phyloP scores from a whole-genome alignment of 2,113 vertebrate genomes.

The Suricata suricatta region DNA sequence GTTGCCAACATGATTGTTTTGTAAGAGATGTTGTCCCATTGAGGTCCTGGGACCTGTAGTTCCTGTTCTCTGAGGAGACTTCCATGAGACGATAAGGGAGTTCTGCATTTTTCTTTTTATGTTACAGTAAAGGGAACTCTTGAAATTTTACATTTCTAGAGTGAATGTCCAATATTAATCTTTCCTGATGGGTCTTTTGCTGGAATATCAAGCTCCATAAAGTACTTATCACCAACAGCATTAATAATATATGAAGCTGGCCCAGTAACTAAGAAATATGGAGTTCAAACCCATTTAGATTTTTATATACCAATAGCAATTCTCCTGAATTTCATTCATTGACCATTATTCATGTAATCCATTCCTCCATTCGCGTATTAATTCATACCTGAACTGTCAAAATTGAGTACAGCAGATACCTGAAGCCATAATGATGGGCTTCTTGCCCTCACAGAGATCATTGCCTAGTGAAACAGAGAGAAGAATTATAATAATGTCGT shows the following conservation, averaged over 20 bases:
- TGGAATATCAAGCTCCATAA: not conserved
- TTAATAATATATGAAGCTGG: not conserved
- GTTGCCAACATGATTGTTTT: not conserved
- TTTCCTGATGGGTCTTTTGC: not conserved
- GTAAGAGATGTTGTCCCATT: not conserved
- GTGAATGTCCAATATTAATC: not conserved
- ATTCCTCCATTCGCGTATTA: not conserved
- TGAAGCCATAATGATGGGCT: not conserved
- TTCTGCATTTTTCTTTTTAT: not conserved
- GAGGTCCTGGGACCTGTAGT: not conserved
- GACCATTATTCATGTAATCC: not conserved
- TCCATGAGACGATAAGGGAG: not conserved
- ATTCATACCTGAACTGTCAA: not conserved
- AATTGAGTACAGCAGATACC: not conserved
- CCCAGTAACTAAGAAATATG: not conserved
- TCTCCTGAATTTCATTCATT: not conserved
- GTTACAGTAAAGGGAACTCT: not conserved
- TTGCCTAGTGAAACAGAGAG: not conserved
- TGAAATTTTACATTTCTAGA: slow-evolving; percentile 5
- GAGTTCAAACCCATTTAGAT: not conserved
- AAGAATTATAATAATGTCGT: not conserved
- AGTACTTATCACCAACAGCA: not conserved
- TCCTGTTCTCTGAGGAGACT: not conserved
- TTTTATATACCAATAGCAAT: not conserved
- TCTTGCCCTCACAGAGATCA: not conserved